A percentile compares a stretch with the other conserved stretches of the same genome.
Conservation (phyloP, 2,113 vertebrate species). For the Parus major region DNA sequence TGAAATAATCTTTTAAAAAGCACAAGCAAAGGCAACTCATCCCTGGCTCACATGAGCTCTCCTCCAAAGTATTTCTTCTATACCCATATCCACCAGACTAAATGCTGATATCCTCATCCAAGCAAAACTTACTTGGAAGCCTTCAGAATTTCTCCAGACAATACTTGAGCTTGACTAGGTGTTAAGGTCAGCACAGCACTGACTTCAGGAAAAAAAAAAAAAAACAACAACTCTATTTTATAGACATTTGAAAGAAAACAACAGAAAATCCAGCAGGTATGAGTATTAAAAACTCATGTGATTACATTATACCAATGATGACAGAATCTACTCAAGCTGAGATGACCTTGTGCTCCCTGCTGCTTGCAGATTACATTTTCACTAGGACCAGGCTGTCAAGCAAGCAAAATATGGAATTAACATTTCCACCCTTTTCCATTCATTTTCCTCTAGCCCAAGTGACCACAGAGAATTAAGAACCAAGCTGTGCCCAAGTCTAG, state of each 20-base stretch:
- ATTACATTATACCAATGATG: background rate
- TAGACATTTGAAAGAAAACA: background rate
- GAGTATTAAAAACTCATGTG: background rate
- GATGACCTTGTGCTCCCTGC: background rate
- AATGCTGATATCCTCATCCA: background rate
- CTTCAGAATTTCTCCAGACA: background rate
- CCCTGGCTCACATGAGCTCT: fast-evolving
- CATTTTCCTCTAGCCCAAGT: background rate
- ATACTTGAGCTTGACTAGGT: background rate
- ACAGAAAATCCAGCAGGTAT: background rate
- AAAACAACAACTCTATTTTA: background rate
- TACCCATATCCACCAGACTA: background rate
- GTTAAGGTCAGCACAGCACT: background rate
- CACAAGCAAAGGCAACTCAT: background rate
- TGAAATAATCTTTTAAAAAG: background rate
- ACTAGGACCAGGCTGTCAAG: background rate
- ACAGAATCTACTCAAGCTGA: background rate
- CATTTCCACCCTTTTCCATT: background rate
- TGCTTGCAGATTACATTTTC: background rate
- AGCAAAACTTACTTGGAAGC: background rate
- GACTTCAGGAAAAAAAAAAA: background rate
- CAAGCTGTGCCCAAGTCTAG: background rate
- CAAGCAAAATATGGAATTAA: background rate
- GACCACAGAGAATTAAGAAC: background rate
- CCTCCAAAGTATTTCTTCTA: background rate